Conservation (phyloP, 2,113 vertebrate genomes). For the Bubo scandiacus region DNA sequence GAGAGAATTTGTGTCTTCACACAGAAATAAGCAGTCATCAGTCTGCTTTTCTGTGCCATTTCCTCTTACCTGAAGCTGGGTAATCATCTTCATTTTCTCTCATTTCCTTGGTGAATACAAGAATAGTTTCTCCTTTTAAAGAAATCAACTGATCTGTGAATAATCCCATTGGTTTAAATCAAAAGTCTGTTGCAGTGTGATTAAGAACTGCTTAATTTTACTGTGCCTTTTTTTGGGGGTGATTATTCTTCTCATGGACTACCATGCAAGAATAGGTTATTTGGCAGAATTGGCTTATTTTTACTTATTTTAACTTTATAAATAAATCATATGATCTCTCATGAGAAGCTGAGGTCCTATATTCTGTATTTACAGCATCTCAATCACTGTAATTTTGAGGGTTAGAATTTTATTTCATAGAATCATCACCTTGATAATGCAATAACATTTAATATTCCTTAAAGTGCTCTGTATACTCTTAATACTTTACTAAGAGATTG, state of each 20-base stretch:
- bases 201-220: not conserved
- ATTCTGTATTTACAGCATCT: not conserved
- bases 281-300: not conserved
- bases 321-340: not conserved
- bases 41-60: not conserved
- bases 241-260: not conserved
- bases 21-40: not conserved
- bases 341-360: not conserved
- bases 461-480: not conserved
- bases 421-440: not conserved
- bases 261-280: not conserved
- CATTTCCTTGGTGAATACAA: not conserved
- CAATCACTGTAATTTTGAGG: not conserved
- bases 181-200: not conserved
- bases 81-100: not conserved
- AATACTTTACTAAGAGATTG: not conserved
- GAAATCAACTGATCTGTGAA: conserved; percentile 16
- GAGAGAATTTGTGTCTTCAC: not conserved
- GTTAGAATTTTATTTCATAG: not conserved
- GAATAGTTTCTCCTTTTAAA: not conserved
- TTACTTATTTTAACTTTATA: not conserved
- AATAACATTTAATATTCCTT: not conserved
- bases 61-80: not conserved
- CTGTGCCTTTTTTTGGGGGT: not conserved
- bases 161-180: conserved; percentile 2